Base-by-base conservation (phyloP, 2,888 invertebrate species). In the Lasioglossum morio region DNA sequence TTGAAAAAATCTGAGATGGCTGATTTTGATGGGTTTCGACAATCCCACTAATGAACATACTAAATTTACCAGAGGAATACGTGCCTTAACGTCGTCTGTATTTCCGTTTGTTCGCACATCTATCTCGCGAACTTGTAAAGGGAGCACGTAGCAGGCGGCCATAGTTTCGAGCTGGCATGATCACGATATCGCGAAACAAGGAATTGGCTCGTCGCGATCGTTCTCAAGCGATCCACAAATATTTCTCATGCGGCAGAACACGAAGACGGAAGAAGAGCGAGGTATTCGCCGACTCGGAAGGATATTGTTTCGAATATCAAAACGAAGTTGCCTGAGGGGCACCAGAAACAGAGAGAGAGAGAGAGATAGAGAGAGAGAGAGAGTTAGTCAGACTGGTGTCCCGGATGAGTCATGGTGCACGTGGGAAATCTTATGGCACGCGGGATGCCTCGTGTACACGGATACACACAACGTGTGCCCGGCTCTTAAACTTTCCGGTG, bases 391-490 rank as follows among this genome's bases (percentile, higher is more conserved):
- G 89, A 91, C 81, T 19, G 57, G 85, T 83, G 82, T 19, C 19
- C 34, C 34, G 91, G 91, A 93, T 94, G 94, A 94, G 90, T 88
- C 92, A 95, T 93, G 91, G 89, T 90, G 90, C 95, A 91, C 94
- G 63, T 84, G 95, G 95, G 95, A 95, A 95, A 95, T 95, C 94
- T 95, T 93, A 94, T 91, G 91, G 88, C 87, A 88, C 86, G 90
- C 87, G 86, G 85, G 89, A 92, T 88, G 88, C 84, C 89, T 88
- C 88, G 85, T 87, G 34, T 30, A 85, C 77, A 80, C 82, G 77
- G 72, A 72, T 73, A 86, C 77, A 74, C 34, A 46, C 34, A 19
- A 23, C 10, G 23, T 53, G 53, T 53, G 23, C 53, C 72, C 43
- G 40, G 78, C 81, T 81, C 77, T 88, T 90, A 90, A 92, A 92